phyloP scores from a whole-genome alignment of 2,797 vertebrate genomes.

The Threskiornis aethiopicus region DNA sequence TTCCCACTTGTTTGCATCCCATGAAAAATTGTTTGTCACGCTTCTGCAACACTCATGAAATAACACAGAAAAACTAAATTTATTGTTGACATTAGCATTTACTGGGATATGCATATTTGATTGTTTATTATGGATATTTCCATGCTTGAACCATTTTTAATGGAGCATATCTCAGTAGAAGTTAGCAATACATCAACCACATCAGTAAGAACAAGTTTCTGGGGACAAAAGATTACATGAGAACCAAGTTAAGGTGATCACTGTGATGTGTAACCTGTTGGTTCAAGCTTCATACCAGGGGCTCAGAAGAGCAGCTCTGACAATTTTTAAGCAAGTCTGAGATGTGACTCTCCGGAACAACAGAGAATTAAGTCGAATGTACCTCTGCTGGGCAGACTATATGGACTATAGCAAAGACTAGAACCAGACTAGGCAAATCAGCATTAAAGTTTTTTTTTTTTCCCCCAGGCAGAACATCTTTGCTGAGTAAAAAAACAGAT shows the following conservation, averaged over 20 bases:
- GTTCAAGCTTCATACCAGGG: not conserved
- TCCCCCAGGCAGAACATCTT: too few species aligned
- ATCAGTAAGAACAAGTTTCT: not conserved
- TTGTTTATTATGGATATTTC: not conserved
- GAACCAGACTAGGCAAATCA: not conserved
- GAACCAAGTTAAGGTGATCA: too few species aligned
- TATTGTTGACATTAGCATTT: not conserved
- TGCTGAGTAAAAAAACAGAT: too few species aligned
- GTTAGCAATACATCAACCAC: too few species aligned
- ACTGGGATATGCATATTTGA: not conserved
- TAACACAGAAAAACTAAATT: not conserved
- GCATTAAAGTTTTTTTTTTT: not conserved
- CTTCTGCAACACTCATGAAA: not conserved
- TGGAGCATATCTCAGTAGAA: not conserved
- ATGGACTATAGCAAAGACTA: too few species aligned
- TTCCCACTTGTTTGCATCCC: not conserved
- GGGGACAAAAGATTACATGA: not conserved
- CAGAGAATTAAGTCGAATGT: not conserved
- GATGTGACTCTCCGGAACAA: not conserved
- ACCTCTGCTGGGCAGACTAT: not conserved
- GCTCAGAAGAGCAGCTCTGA: not conserved
- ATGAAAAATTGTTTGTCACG: not conserved
- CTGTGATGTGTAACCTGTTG: too few species aligned
- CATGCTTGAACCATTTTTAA: not conserved
- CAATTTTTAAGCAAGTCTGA: not conserved